phyloP scores from a whole-genome alignment of 2,113 vertebrate genomes.

The Cyphomyrus discorhynchus region DNA sequence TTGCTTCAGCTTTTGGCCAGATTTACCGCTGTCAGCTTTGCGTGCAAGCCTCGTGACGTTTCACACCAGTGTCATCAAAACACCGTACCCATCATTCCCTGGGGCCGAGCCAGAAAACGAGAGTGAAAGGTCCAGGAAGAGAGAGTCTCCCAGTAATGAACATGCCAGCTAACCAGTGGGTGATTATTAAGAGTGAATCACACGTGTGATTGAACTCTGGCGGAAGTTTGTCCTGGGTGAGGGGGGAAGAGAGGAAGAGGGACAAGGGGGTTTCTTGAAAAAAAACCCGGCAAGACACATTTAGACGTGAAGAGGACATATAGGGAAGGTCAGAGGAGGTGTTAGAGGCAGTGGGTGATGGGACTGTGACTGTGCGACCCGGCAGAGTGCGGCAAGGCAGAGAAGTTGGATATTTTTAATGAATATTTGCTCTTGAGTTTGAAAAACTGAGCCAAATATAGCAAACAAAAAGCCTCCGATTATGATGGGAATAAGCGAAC shows the following conservation, averaged over 20 bases:
- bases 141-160: neutral
- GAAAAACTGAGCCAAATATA: conserved; percentile 42
- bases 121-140: neutral
- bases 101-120: neutral
- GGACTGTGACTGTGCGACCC: neutral
- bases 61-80: neutral
- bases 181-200: neutral
- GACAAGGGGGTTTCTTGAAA: neutral
- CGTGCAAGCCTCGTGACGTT: neutral
- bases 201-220: neutral
- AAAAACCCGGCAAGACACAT: neutral
- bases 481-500: conserved; percentile 49
- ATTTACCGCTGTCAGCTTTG: neutral
- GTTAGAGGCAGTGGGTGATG: conserved; percentile 21
- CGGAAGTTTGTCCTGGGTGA: neutral
- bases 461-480: conserved; percentile 58
- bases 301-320: neutral
- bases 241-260: neutral
- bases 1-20: neutral
- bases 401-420: conserved; percentile 47
- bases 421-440: conserved; percentile 43
- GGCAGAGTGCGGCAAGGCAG: neutral
- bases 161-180: neutral
- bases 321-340: neutral
- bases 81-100: neutral